These are phyloP conservation scores for Penaeus vannamei DNA, from an alignment of 1,140 invertebrate genomes.

Conservation along the genomic window DNA sequence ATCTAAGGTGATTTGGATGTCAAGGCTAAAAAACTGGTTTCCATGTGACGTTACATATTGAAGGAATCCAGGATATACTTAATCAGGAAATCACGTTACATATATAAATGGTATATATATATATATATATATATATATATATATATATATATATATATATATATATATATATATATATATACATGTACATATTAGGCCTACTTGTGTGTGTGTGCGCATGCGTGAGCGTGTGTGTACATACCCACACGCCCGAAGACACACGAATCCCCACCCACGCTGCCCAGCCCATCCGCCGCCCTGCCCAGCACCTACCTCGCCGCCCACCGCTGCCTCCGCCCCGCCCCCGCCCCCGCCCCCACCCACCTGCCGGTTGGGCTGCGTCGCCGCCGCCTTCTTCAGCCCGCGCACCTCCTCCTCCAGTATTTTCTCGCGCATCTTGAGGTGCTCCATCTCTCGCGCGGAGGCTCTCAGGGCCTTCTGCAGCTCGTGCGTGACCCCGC, in stretches of 20 bases:
- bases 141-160: conserved; percentile 31
- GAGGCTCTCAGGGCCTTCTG: conserved; percentile 75
- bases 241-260: not conserved
- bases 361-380: conserved; percentile 45
- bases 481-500: conserved; percentile 77
- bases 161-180: not conserved
- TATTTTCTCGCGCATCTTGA: conserved; percentile 74
- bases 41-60: too few relatives aligned
- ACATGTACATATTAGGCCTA: not conserved
- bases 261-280: not conserved
- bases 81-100: too few relatives aligned
- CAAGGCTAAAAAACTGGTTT: too few relatives aligned
- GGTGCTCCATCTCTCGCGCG: conserved; percentile 75
- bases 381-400: conserved; percentile 54
- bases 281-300: too few relatives aligned
- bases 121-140: not conserved
- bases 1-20: too few relatives aligned
- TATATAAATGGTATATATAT: too few relatives aligned
- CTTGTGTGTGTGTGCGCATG: not conserved
- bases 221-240: not conserved
- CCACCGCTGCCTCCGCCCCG: not conserved
- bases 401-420: conserved; percentile 55
- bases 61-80: too few relatives aligned
- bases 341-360: conserved; percentile 8
- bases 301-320: not conserved